Conservation (phyloP, 2,888 invertebrate species). For the Serrognathus titanus region DNA sequence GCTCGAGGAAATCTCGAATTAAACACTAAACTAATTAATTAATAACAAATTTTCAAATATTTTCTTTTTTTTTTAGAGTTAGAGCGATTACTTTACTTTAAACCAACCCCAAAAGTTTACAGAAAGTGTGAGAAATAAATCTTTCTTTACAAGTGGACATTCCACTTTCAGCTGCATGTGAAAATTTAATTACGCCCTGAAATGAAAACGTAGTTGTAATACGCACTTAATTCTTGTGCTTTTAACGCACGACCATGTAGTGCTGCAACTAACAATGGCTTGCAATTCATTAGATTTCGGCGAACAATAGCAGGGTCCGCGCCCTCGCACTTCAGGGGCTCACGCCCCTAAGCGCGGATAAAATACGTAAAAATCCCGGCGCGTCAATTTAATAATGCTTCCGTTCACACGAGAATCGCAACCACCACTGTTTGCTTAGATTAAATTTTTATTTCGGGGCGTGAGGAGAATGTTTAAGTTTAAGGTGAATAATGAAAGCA, state of each 20-base stretch:
- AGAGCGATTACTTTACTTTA: too few relatives aligned
- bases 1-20: too few relatives aligned
- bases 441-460: conserved; percentile 29
- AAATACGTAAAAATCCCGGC: conserved; percentile 44
- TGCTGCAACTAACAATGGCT: conserved; percentile 34
- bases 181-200: too few relatives aligned
- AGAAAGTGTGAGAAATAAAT: too few relatives aligned
- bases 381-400: conserved; percentile 45
- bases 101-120: too few relatives aligned
- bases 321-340: conserved; percentile 29
- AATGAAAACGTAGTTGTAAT: conserved; percentile 8
- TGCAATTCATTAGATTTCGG: conserved; percentile 40
- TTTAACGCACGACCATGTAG: conserved; percentile 31
- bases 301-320: conserved; percentile 31
- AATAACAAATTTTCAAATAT: too few relatives aligned
- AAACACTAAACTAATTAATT: too few relatives aligned
- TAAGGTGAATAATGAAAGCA: not conserved
- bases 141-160: too few relatives aligned
- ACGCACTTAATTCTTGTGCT: conserved; percentile 21
- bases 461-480: conserved; percentile 6
- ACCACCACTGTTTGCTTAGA: conserved; percentile 32
- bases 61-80: too few relatives aligned
- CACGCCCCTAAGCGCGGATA: conserved; percentile 31
- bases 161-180: too few relatives aligned
- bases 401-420: conserved; percentile 37